Conservation (phyloP, 2,113 vertebrate genomes). For the Microtus montanus region DNA sequence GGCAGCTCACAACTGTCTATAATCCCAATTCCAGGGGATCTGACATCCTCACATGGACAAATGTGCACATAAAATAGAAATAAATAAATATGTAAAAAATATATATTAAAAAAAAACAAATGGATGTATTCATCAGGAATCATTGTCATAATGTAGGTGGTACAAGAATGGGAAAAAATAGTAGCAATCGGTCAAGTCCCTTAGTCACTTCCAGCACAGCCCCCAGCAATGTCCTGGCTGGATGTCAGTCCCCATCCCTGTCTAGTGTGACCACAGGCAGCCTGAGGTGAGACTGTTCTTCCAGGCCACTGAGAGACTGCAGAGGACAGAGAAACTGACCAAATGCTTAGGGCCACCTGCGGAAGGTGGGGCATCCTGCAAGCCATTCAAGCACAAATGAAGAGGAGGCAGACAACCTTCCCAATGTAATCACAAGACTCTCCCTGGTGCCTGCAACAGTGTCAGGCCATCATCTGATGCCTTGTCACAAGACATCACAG, state of each 20-base stretch:
- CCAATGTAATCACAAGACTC: neutral
- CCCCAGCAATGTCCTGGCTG: neutral
- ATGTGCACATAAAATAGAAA: no score
- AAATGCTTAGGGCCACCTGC: neutral
- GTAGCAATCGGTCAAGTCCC: fast-evolving
- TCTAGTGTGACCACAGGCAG: neutral
- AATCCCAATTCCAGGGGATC: no score
- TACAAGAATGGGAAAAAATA: neutral
- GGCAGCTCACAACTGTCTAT: no score
- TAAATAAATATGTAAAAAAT: no score
- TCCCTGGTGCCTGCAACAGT: neutral
- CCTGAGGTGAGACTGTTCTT: neutral
- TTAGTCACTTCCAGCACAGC: neutral
- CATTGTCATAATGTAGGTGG: neutral
- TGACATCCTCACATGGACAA: no score
- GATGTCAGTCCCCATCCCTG: no score
- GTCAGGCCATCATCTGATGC: neutral
- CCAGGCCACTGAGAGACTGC: neutral
- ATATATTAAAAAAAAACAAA: neutral
- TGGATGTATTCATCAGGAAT: neutral
- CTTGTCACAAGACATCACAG: slow-evolving; percentile 51
- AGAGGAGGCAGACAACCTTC: neutral
- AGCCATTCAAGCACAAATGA: neutral
- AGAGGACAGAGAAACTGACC: neutral
- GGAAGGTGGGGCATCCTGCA: neutral